These are phyloP conservation scores for Drosophila triauraria DNA, from an alignment of 1,140 invertebrate species.

Conservation along the genomic window DNA sequence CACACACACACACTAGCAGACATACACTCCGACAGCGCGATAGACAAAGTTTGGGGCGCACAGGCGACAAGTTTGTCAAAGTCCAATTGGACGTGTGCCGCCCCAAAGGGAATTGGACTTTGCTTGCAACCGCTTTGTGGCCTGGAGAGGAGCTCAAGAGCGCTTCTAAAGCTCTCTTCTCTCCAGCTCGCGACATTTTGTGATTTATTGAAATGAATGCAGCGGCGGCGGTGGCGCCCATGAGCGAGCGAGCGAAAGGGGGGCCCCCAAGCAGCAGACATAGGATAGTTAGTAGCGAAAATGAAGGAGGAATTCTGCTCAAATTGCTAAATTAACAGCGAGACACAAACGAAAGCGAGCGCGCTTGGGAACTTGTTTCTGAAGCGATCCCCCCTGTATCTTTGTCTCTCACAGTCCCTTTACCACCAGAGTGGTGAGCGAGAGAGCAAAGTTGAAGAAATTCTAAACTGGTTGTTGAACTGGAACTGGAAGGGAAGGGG, in stretches of 20 bases:
- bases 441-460: constrained; percentile 41
- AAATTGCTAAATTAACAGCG: constrained; percentile 74
- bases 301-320: constrained; percentile 47
- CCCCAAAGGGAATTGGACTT: constrained; percentile 4
- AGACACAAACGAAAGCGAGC: constrained; percentile 70
- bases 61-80: constrained; percentile 55
- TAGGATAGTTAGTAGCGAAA: constrained; percentile 4
- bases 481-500: constrained; percentile 16
- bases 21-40: constrained; percentile 1
- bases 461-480: constrained; percentile 80
- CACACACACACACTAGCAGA: not conserved
- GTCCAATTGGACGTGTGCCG: constrained; percentile 1
- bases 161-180: constrained; percentile 9
- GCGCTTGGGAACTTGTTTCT: constrained; percentile 71
- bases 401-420: not conserved
- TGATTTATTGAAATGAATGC: constrained; percentile 67
- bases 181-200: constrained; percentile 19
- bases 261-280: constrained; percentile 2
- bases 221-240: constrained; percentile 1
- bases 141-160: constrained; percentile 5
- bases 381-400: not conserved
- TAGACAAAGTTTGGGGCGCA: not conserved
- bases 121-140: constrained; percentile 17
- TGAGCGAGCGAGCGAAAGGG: constrained; percentile 11
- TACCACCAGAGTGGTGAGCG: not conserved